Base-by-base conservation (phyloP, 2,888 invertebrate species). In the Phalera bucephala region DNA sequence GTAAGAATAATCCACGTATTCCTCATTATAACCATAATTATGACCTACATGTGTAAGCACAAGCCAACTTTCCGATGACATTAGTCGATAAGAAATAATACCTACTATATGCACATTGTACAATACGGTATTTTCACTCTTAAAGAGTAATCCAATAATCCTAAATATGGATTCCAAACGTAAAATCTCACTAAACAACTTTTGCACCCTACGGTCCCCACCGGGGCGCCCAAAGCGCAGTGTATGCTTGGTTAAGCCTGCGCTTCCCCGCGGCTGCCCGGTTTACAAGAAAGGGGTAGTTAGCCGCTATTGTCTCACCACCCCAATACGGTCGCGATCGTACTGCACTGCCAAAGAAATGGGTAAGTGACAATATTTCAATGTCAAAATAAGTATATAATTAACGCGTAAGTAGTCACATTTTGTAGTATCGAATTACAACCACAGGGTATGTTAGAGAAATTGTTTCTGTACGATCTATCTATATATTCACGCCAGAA, bases 241-340 rank as follows among this genome's bases (percentile, higher is more conserved):
- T 82, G 84, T 80, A 82, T 76, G 88, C 82, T 88, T 88, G 88
- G 89, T 88, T 89, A 87, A 78, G 70, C 83, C 80, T 82, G 81
- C 85, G 83, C 86, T 77, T 75, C 85, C 82, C 77, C 65, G 61
- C 66, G 62, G 63, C 66, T 62, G 69, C 65, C 65, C 69, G 71
- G 63, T 51, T 70, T 71, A 80, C 83, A 85, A 88, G 88, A 87
- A 89, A 88, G 87, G 88, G 89, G 87, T 89, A 89, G 89, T 89
- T 89, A 88, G 87, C 86, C 72, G 66, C 85, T 79, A 85, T 89
- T 89, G 89, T 88, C 83, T 86, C 75, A 60, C 66, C 56, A 64
- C 80, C 81, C 76, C 69, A 72, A 60, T 58, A 60, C 66, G 61
- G 58, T 62, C 62, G 66, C 70, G 60, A 52, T 40, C 51, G 44